Evolutionary conservation across 2,888 invertebrate genomes (phyloP).

Genomic region (Pristionchus arcanus): DNA sequence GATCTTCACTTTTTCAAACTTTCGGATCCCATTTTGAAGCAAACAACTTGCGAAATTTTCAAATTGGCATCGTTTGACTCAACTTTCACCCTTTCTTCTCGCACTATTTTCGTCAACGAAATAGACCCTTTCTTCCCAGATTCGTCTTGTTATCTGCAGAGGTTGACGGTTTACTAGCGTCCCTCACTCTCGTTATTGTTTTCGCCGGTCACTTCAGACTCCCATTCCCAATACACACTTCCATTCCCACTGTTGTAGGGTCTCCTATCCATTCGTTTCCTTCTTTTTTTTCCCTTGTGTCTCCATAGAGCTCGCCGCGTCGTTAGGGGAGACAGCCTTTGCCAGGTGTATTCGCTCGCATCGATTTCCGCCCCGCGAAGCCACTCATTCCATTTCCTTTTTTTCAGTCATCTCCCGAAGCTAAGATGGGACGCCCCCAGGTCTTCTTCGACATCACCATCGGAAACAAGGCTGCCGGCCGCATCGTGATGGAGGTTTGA

Average conservation of each 20-base stretch:
- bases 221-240: neutral
- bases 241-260: neutral
- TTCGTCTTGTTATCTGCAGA: neutral
- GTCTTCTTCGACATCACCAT: constrained; percentile 78
- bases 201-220: neutral
- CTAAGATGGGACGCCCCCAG: constrained; percentile 65
- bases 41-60: constrained; percentile 5
- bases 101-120: neutral
- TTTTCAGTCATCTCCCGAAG: constrained; percentile 63
- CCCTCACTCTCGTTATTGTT: neutral
- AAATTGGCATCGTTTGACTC: neutral
- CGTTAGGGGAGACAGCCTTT: neutral
- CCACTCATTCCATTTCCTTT: neutral
- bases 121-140: neutral
- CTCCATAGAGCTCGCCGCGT: neutral
- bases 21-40: neutral
- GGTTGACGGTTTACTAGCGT: constrained; percentile 15
- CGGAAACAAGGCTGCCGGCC: constrained; percentile 73
- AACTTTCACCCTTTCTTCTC: neutral
- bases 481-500: constrained; percentile 76
- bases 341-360: constrained; percentile 7
- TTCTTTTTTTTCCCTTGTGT: neutral
- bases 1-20: neutral
- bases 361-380: neutral
- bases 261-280: constrained; percentile 6